A percentile compares a stretch with the other conserved stretches of the same genome.
These are phyloP conservation scores for Chaetodon trifascialis DNA, from an alignment of 2,113 vertebrate genomes.

Conservation along the genomic window DNA sequence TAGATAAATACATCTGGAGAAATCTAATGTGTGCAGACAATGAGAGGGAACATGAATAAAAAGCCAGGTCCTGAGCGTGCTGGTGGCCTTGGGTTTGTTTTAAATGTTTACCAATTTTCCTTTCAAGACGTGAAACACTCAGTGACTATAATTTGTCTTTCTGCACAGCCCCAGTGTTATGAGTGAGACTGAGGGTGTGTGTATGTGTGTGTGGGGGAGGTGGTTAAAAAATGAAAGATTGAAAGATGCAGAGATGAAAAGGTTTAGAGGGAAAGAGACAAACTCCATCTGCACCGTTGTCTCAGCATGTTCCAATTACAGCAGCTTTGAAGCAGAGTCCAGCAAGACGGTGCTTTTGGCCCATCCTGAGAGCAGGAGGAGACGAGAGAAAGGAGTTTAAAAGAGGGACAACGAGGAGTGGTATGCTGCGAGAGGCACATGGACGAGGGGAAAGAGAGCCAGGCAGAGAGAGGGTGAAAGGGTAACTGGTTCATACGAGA, in stretches of 20 bases:
- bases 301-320: slow-evolving; percentile 80
- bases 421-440: slow-evolving; percentile 7
- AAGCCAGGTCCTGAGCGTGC: not conserved
- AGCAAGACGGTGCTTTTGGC: slow-evolving; percentile 58
- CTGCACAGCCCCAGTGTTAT: slow-evolving; percentile 22
- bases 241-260: slow-evolving; percentile 67
- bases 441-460: slow-evolving; percentile 4
- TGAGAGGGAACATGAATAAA: not conserved
- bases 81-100: slow-evolving; percentile 31
- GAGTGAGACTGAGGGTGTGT: slow-evolving; percentile 27
- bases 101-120: slow-evolving; percentile 25
- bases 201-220: not conserved
- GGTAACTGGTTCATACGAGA: slow-evolving; percentile 3
- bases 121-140: slow-evolving; percentile 33
- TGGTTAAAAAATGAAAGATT: slow-evolving; percentile 35
- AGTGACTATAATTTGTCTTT: slow-evolving; percentile 54
- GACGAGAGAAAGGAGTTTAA: slow-evolving; percentile 23
- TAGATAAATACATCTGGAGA: not conserved
- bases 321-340: slow-evolving; percentile 74
- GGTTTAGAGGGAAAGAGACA: slow-evolving; percentile 40
- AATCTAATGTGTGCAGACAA: not conserved
- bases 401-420: slow-evolving; percentile 15
- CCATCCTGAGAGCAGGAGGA: slow-evolving; percentile 46
- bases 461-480: slow-evolving; percentile 23
- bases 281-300: slow-evolving; percentile 44